These are phyloP conservation scores for Eurystomus gularis DNA, from an alignment of 2,113 vertebrate genomes.

Conservation along the genomic window DNA sequence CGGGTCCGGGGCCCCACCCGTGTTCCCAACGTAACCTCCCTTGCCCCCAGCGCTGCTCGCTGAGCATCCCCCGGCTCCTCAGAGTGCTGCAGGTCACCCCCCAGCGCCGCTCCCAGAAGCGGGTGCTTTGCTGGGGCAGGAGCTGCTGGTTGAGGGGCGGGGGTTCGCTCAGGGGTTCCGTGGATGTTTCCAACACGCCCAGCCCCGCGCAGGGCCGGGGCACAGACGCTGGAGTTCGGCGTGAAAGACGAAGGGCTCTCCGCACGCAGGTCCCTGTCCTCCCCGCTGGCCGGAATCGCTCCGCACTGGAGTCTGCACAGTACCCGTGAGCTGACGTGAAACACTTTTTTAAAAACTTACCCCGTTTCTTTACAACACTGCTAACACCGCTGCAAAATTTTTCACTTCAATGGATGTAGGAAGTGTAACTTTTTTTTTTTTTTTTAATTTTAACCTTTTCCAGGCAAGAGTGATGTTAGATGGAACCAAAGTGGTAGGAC, in stretches of 20 bases:
- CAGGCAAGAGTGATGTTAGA: background rate
- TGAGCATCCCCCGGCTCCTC: accelerated
- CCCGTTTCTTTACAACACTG: accelerated
- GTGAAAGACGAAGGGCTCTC: accelerated
- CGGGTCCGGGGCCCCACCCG: too few species aligned
- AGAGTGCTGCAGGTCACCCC: accelerated
- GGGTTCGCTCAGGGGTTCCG: accelerated
- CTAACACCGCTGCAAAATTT: background rate
- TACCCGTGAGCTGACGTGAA: accelerated
- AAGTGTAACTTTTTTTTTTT: background rate
- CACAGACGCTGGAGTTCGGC: accelerated
- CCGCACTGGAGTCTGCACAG: accelerated
- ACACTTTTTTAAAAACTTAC: background rate
- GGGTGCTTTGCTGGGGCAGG: background rate
- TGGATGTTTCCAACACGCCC: too few species aligned
- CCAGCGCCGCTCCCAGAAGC: accelerated
- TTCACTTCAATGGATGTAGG: background rate
- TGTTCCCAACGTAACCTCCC: too few species aligned
- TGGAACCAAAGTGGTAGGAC: accelerated
- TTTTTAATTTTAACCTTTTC: too few species aligned
- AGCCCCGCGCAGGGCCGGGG: too few species aligned
- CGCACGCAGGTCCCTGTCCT: accelerated
- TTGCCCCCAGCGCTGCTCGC: too few species aligned
- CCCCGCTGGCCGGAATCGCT: accelerated
- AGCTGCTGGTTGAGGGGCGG: accelerated